Percentiles rank a stretch among this genome's conserved stretches.
Conservation (phyloP, 1,140 invertebrate species). For the Bombus haemorrhoidalis region DNA sequence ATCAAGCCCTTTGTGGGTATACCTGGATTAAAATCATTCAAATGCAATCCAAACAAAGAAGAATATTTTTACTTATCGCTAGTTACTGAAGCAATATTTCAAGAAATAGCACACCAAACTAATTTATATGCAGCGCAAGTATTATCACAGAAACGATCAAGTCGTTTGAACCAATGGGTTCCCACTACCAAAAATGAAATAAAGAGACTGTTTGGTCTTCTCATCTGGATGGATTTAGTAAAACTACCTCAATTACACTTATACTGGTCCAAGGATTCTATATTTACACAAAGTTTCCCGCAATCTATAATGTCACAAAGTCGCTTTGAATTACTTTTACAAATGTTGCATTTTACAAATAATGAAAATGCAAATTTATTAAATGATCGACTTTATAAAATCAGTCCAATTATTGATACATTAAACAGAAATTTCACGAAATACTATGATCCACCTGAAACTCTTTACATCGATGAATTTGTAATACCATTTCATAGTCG, state of each 20-base stretch:
- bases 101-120: constrained; percentile 8
- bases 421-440: neutral
- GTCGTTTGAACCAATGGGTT: constrained; percentile 17
- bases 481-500: neutral
- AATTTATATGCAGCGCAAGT: constrained; percentile 2
- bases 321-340: constrained; percentile 21
- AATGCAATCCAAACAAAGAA: neutral
- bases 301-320: neutral
- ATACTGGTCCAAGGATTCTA: neutral
- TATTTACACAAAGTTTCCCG: neutral
- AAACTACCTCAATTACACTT: constrained; percentile 14
- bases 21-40: neutral
- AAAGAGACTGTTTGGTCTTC: constrained; percentile 7
- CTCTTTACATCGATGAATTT: neutral
- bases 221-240: constrained; percentile 27
- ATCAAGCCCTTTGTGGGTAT: neutral
- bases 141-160: neutral
- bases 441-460: neutral
- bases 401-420: neutral
- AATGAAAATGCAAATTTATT: constrained; percentile 5
- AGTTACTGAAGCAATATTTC: constrained; percentile 9
- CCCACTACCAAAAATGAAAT: constrained; percentile 14
- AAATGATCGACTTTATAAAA: constrained; percentile 1
- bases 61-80: constrained; percentile 16
- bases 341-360: constrained; percentile 20